phyloP scores from a whole-genome alignment of 2,888 invertebrate genomes.

The Mesorhabditis sp. region DNA sequence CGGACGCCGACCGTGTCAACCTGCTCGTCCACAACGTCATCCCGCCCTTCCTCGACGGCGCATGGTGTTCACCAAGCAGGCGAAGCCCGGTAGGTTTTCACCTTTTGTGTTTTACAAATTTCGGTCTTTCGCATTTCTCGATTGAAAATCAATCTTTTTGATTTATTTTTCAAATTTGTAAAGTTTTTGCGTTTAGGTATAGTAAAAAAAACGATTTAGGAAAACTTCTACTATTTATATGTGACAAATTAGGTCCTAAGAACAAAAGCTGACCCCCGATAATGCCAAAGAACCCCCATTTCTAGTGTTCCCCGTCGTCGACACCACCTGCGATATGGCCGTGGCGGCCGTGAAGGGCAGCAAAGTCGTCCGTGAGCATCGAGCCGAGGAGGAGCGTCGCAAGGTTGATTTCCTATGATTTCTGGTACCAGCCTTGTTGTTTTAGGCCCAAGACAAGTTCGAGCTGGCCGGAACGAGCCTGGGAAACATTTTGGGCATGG shows the following conservation, averaged over 20 bases:
- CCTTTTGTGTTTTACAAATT: neutral
- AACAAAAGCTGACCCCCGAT: too few species aligned
- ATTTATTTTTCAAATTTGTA: too few species aligned
- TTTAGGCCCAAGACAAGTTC: slow-evolving; percentile 84
- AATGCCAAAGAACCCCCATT: neutral
- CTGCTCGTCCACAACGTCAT: slow-evolving; percentile 94
- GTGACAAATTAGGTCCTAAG: too few species aligned
- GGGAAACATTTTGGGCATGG: slow-evolving; percentile 93
- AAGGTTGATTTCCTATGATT: slow-evolving; percentile 65
- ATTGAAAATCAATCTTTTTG: too few species aligned
- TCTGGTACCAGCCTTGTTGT: neutral
- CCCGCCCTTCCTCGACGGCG: slow-evolving; percentile 94
- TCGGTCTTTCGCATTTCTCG: neutral
- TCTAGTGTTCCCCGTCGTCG: slow-evolving; percentile 62
- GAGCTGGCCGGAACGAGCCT: slow-evolving; percentile 91
- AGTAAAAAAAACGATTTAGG: too few species aligned
- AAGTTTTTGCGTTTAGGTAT: too few species aligned
- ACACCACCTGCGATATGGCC: slow-evolving; percentile 96
- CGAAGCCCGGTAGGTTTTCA: neutral
- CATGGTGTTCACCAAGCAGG: slow-evolving; percentile 87
- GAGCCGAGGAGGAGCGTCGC: slow-evolving; percentile 92
- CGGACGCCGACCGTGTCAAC: slow-evolving; percentile 84
- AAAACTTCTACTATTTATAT: too few species aligned
- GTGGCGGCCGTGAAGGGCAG: slow-evolving; percentile 89
- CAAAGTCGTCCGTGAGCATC: slow-evolving; percentile 78